Conservation (phyloP, 2,888 invertebrate species). For the Latrodectus elegans region DNA sequence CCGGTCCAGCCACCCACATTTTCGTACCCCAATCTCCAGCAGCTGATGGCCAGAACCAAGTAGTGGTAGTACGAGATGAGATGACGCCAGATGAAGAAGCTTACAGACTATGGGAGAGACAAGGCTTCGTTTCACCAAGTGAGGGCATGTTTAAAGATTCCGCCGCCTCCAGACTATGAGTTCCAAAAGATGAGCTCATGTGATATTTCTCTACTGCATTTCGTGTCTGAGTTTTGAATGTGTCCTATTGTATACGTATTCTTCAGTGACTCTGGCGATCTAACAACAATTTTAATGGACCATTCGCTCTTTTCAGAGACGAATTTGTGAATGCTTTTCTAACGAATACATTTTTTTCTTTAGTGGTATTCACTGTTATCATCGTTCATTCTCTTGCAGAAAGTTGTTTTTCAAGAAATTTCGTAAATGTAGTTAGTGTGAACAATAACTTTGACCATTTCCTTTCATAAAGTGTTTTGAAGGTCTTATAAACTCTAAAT, state of each 20-base stretch:
- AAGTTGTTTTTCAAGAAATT: too few species aligned
- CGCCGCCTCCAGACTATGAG: constrained; percentile 56
- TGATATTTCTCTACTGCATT: constrained; percentile 22
- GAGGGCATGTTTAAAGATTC: constrained; percentile 60
- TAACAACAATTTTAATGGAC: not conserved
- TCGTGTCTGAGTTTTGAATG: not conserved
- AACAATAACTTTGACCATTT: too few species aligned
- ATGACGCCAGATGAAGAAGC: constrained; percentile 43
- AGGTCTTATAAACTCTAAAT: too few species aligned
- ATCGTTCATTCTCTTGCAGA: too few species aligned
- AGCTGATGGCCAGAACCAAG: constrained; percentile 1
- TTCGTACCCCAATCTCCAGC: constrained; percentile 33
- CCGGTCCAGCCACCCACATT: constrained; percentile 40
- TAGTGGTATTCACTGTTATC: too few species aligned
- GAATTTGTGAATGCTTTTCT: too few species aligned
- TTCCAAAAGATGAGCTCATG: not conserved
- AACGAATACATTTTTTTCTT: too few species aligned
- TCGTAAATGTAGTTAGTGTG: too few species aligned
- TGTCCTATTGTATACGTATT: not conserved
- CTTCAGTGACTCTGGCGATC: not conserved
- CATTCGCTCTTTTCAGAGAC: too few species aligned
- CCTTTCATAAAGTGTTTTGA: too few species aligned
- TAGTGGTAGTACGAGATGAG: constrained; percentile 7
- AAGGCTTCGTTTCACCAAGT: constrained; percentile 53
- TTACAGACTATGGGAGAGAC: constrained; percentile 41